Conservation (phyloP, 1,140 invertebrate species). For the Dermatophagoides farinae region DNA sequence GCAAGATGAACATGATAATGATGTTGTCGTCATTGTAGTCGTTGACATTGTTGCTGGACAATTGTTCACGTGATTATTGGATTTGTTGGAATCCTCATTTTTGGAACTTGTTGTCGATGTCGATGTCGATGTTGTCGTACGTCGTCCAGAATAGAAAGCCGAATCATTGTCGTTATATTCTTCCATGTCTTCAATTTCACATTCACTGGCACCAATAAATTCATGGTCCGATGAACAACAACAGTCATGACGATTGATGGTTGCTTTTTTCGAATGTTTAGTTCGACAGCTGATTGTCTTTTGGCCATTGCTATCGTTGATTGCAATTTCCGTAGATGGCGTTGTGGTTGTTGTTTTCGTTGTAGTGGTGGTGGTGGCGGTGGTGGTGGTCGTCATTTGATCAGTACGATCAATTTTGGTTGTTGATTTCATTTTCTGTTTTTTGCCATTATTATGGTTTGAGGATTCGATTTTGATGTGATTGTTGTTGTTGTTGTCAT, state of each 20-base stretch:
- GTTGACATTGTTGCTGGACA: not conserved
- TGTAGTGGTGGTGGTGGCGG: no score
- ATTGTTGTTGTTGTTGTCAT: no score
- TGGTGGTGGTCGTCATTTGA: not conserved
- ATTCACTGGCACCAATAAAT: not conserved
- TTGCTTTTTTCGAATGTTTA: no score
- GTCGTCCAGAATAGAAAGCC: conserved; percentile 1
- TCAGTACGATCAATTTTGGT: not conserved
- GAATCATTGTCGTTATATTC: not conserved
- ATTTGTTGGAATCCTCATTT: not conserved
- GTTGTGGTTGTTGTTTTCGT: no score
- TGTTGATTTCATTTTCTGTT: not conserved
- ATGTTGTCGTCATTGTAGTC: not conserved
- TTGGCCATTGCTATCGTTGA: no score
- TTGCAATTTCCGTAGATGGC: no score
- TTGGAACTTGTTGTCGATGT: not conserved
- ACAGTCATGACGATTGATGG: no score
- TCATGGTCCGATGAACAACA: not conserved
- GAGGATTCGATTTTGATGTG: no score
- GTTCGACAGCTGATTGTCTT: no score
- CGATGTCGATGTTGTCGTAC: not conserved
- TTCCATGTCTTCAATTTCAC: not conserved
- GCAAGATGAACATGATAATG: no score
- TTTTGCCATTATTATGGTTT: no score
- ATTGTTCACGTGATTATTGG: not conserved